Evolutionary conservation across 2,888 invertebrate species (phyloP).

Genomic region (Prenolepis imparis): DNA sequence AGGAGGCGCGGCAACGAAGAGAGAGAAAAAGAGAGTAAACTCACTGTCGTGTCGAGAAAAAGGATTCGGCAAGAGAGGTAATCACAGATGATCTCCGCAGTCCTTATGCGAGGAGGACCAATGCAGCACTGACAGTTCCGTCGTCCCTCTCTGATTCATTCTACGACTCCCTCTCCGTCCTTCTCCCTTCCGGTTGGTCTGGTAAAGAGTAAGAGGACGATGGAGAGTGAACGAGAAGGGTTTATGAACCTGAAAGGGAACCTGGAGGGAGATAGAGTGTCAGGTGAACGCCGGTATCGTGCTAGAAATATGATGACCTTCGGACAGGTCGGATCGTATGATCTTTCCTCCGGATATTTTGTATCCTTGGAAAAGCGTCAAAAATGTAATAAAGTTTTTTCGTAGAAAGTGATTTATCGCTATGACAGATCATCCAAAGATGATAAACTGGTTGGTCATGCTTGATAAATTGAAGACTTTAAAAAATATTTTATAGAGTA

Average conservation of each 20-base stretch:
- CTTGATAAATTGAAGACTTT: constrained; percentile 40
- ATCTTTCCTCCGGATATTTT: constrained; percentile 2
- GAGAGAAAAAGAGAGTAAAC: constrained; percentile 45
- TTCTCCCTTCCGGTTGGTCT: constrained; percentile 58
- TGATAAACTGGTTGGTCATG: constrained; percentile 19
- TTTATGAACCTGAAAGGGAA: constrained; percentile 63
- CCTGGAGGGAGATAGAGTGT: constrained; percentile 33
- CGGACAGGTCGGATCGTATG: constrained; percentile 15
- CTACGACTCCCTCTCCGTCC: constrained; percentile 66
- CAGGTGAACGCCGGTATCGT: constrained; percentile 45
- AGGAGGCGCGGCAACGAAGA: not conserved
- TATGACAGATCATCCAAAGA: constrained; percentile 25
- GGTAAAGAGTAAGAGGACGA: constrained; percentile 51
- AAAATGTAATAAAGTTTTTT: constrained; percentile 47
- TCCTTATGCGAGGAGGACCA: constrained; percentile 81
- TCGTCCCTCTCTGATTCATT: constrained; percentile 76
- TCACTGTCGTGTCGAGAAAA: constrained; percentile 61
- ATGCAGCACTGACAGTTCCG: constrained; percentile 80
- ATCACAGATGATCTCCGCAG: constrained; percentile 73
- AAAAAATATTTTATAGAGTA: constrained; percentile 6
- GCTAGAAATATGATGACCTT: constrained; percentile 51
- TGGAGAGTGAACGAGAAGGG: constrained; percentile 65
- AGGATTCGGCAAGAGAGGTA: constrained; percentile 59
- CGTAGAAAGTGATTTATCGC: constrained; percentile 45
- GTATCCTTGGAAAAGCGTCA: constrained; percentile 20